Base-by-base conservation (phyloP, 2,797 vertebrate genomes). In the Acanthurus tractus region DNA sequence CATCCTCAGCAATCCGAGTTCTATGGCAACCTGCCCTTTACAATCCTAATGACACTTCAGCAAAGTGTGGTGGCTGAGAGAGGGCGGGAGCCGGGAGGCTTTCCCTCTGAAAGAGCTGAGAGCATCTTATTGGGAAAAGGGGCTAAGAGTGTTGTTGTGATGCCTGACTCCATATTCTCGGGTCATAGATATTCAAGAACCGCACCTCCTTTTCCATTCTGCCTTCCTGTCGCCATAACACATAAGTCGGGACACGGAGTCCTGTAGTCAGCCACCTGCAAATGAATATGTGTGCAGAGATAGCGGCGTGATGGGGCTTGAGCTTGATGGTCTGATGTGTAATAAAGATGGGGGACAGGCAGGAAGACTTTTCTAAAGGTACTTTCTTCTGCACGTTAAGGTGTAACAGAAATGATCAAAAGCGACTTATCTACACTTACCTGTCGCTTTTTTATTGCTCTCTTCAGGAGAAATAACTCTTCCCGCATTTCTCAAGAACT, bases 21-120 rank as follows among this genome's bases (percentile, higher is more conserved):
- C 84, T 82, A 83, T 89, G 88, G 89, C 85, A 89, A 81, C 89
- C 82, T 86, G 84, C 82, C 88, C 87, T 92, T 90, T 91, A 86
- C 75, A 82, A 82, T 81, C 90, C 83, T 90, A 88, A 93, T 92
- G 93, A 87, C 85, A 89, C 93, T 93, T 92, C 83, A 92, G 87
- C 85, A 92, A 91, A 93, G 91, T 93, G 91, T 83, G 89, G 86
- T 79, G 88, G 83, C 82, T 88, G 86, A 91, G 89, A 83, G 92
- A 91, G 89, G 90, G 90, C 82, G 90, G 88, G 87, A 89, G 83
- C 67, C n/a, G 46, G 83, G 83, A 90, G 91, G 85, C 88, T 92
- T 89, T 88, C 86, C 86, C 85, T 85, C 79, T 73, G 83, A 89
- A 92, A 83, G 87, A 85, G 88, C 86, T 90, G 88, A 94, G 91